phyloP scores from a whole-genome alignment of 2,113 vertebrate species.

The Parus major region DNA sequence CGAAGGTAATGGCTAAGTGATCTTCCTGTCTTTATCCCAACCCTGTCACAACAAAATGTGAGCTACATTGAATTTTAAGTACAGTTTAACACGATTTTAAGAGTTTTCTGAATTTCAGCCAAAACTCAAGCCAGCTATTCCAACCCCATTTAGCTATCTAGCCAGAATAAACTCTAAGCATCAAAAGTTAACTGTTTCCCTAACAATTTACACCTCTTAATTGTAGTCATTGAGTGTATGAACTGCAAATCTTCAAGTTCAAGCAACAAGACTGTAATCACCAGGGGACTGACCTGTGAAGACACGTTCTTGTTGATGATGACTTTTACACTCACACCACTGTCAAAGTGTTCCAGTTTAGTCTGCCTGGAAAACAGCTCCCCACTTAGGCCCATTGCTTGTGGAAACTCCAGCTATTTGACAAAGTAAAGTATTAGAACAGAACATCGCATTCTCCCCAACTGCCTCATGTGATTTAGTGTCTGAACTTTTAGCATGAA shows the following conservation, averaged over 20 bases:
- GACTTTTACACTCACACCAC: slow-evolving; percentile 58
- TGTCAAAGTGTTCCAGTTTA: slow-evolving; percentile 65
- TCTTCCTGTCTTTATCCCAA: background rate
- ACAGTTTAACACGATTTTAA: background rate
- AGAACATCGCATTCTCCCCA: background rate
- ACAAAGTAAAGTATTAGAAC: slow-evolving; percentile 23
- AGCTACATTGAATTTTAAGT: background rate
- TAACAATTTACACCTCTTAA: background rate
- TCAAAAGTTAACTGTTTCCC: background rate
- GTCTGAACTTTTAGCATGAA: background rate
- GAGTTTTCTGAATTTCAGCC: background rate
- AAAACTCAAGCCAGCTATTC: background rate
- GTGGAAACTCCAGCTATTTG: slow-evolving; percentile 76
- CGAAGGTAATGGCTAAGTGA: background rate
- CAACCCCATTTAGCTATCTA: background rate
- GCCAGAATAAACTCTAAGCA: background rate
- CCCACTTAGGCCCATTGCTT: slow-evolving; percentile 71
- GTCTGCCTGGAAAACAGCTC: slow-evolving; percentile 68
- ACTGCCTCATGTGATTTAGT: background rate
- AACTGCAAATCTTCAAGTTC: background rate
- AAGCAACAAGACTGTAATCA: background rate
- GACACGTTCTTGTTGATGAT: slow-evolving; percentile 57
- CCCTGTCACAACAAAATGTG: background rate
- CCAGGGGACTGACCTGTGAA: slow-evolving; percentile 70
- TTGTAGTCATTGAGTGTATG: background rate